Evolutionary conservation across 2,113 vertebrate species (phyloP).

Genomic region (Tichodroma muraria): DNA sequence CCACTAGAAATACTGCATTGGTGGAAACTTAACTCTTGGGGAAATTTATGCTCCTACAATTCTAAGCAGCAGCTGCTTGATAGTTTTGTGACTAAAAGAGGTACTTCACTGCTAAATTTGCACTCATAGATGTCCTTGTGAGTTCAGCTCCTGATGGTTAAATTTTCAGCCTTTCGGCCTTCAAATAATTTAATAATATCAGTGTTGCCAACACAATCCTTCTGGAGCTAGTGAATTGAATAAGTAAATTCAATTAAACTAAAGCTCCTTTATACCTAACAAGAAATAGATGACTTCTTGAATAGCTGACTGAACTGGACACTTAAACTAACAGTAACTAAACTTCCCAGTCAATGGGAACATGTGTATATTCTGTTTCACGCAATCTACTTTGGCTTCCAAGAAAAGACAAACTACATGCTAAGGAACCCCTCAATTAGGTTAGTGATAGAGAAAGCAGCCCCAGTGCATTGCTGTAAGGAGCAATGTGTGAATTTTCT

Average conservation of each 20-base stretch:
- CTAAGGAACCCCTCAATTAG: background rate
- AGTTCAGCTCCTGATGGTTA: background rate
- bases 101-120: background rate
- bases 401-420: background rate
- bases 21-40: background rate
- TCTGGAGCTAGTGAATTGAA: background rate
- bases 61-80: background rate
- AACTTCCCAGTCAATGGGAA: background rate
- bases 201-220: background rate
- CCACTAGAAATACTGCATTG: background rate
- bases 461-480: background rate
- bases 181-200: background rate
- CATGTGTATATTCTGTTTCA: background rate
- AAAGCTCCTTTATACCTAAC: background rate
- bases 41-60: background rate
- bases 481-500: conserved; percentile 28
- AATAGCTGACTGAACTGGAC: background rate
- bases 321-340: background rate
- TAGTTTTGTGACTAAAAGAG: background rate
- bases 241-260: background rate
- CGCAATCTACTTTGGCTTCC: background rate
- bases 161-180: background rate
- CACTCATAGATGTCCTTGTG: background rate
- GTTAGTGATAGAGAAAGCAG: background rate
- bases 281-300: background rate